Conservation (phyloP, 2,113 vertebrate species). For the Ia io region DNA sequence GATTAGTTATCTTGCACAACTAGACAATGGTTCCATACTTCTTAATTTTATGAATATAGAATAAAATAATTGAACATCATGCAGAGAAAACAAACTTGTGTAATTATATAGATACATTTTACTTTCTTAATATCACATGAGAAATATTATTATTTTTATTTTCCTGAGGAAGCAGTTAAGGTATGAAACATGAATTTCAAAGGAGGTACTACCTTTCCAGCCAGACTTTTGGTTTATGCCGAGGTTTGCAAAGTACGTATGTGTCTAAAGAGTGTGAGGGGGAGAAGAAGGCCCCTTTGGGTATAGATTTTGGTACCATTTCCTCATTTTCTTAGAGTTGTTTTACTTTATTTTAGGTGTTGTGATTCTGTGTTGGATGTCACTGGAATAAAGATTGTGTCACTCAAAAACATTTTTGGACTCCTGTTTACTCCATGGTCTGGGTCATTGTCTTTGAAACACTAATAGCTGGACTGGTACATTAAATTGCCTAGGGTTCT, state of each 20-base stretch:
- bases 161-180: neutral
- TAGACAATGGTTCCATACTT: neutral
- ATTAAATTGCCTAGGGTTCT: neutral
- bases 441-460: neutral
- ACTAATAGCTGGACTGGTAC: neutral
- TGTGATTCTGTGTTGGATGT: neutral
- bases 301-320: neutral
- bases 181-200: neutral
- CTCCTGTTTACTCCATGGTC: neutral
- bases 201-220: neutral
- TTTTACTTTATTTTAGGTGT: neutral
- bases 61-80: neutral
- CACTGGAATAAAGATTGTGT: neutral
- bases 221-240: neutral
- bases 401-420: slow-evolving; percentile 19
- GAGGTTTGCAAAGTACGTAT: neutral
- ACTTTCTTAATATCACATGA: neutral
- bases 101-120: neutral
- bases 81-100: neutral
- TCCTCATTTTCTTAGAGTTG: neutral
- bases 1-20: neutral
- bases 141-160: neutral
- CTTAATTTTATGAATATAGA: neutral
- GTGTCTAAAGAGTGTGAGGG: neutral
- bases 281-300: neutral